Conservation (phyloP, 2,888 invertebrate species). For the Biston betularia region DNA sequence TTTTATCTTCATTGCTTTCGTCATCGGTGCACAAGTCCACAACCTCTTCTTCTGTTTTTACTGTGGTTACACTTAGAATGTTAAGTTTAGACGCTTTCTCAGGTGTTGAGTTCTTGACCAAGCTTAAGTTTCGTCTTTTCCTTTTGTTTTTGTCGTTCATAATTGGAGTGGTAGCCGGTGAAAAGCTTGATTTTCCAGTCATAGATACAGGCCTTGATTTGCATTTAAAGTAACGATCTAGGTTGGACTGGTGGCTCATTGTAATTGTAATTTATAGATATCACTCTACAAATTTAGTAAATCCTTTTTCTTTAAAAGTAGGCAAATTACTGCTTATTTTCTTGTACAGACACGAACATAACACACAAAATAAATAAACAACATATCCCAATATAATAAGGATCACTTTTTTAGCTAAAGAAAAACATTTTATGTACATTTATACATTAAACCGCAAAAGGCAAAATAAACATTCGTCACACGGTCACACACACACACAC, state of each 20-base stretch:
- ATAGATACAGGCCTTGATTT: constrained; percentile 39
- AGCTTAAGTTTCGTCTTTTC: constrained; percentile 56
- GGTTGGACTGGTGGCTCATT: constrained; percentile 50
- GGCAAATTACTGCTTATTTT: no score
- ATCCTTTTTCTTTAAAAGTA: no score
- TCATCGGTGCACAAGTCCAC: constrained; percentile 64
- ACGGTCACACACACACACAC: no score
- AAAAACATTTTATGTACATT: no score
- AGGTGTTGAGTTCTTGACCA: constrained; percentile 49
- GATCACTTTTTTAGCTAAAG: no score
- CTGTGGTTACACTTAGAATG: constrained; percentile 22
- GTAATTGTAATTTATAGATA: constrained; percentile 37
- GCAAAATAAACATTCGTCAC: no score
- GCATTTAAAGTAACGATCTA: constrained; percentile 48
- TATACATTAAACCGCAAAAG: no score
- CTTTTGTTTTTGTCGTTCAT: constrained; percentile 41
- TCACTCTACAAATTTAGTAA: neutral
- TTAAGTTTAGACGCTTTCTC: constrained; percentile 49
- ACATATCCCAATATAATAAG: no score
- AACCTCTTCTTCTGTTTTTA: constrained; percentile 38
- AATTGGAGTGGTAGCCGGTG: constrained; percentile 31
- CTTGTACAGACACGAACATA: no score
- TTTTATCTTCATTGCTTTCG: constrained; percentile 46
- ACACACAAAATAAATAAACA: no score
- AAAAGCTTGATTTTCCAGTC: neutral